Base-by-base conservation (phyloP, 1,140 invertebrate species). In the Drosophila kurseongensis region DNA sequence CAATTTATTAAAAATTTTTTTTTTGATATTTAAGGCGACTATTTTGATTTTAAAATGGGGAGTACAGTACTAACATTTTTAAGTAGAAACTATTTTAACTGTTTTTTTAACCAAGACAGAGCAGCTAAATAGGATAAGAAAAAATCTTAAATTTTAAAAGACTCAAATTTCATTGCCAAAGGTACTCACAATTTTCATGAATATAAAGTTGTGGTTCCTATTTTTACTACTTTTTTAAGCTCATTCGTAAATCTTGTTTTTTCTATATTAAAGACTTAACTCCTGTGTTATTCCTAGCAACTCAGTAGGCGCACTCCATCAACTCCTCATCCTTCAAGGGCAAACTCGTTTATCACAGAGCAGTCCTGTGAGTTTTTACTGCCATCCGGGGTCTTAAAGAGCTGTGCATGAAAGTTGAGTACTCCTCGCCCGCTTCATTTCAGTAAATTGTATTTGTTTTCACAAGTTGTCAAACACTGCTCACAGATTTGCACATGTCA, bases 401-500 rank as follows among this genome's bases (percentile, higher is more conserved):
- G 72, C 42, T 67, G 36, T 14, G 50, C 45, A 14, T 45, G 41
- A 59, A 84, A 77, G 32, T 13, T 55, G 57, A 55, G 62, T 48
- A 52, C 38, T 27, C 48, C 16, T n/a, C n/a, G 41, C 18, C 36
- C 32, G 41, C 18, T 45, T 16, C 55, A 45, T 62, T 47, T 42
- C 58, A 42, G 38, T 36, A 62, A 78, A 79, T 73, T 75, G 58
- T 69, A 72, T 62, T 78, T 78, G 71, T 76, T 83, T 63, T 56
- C 38, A 48, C 50, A 74, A 66, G 57, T 62, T 67, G 73, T 81
- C 78, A 77, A 67, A 77, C 58, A 51, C 48, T 51, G 52, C 45
- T 41, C 58, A 72, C 14, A 62, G 77, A 80, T 84, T 84, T 77
- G 48, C 80, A 79, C 71, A 75, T 69, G 61, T 80, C 66, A 80